These are phyloP conservation scores for Pogonocherus hispidulus DNA, from an alignment of 2,888 invertebrate genomes.

Conservation along the genomic window DNA sequence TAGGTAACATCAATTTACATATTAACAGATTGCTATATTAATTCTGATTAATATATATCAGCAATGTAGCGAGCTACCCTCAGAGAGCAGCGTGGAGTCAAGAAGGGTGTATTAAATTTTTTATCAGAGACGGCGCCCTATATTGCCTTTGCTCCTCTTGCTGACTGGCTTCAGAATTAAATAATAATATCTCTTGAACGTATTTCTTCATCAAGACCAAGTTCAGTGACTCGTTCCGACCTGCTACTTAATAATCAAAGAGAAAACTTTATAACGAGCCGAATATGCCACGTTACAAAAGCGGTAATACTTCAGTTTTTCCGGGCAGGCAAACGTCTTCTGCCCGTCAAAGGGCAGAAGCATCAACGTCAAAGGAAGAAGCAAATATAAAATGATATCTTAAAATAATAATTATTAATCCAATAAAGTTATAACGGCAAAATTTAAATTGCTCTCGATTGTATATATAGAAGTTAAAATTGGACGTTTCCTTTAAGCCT, in stretches of 20 bases:
- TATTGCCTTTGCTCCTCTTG: no score
- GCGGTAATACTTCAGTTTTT: background rate
- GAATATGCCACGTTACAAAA: background rate
- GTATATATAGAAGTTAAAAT: slow-evolving; percentile 2
- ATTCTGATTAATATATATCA: no score
- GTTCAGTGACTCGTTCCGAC: no score
- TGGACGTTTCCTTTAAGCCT: slow-evolving; percentile 10
- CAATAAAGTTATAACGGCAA: slow-evolving; percentile 26
- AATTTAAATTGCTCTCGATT: slow-evolving; percentile 26
- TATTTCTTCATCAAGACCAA: background rate
- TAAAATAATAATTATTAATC: slow-evolving; percentile 27
- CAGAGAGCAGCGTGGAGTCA: no score
- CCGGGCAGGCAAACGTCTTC: no score
- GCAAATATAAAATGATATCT: slow-evolving; percentile 21
- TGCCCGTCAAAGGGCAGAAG: background rate
- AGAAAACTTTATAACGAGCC: background rate
- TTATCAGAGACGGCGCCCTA: no score
- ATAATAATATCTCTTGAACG: background rate
- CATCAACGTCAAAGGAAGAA: background rate
- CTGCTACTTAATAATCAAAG: slow-evolving; percentile 3
- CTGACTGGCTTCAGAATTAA: no score
- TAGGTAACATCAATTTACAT: no score
- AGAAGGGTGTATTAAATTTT: no score
- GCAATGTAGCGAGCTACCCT: no score
- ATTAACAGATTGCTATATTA: no score